Base-by-base conservation (phyloP, 2,113 vertebrate genomes). In the Boleophthalmus pectinirostris region DNA sequence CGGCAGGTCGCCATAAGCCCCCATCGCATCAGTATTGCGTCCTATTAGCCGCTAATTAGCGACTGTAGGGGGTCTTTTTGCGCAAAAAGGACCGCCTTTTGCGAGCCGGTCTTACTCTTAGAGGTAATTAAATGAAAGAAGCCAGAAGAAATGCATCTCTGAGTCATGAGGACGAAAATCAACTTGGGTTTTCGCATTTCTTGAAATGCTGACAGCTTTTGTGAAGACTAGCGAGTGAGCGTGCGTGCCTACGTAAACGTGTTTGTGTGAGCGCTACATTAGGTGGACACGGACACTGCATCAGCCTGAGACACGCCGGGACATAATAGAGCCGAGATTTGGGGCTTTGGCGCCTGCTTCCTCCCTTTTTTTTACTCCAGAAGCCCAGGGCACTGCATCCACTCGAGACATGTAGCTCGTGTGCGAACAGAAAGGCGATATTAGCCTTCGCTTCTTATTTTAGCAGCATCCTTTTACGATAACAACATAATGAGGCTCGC, bases 201-300 rank as follows among this genome's bases (percentile, higher is more conserved):
- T 64, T 64, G 33, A 20, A 38, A 64, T 14, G 18, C 61, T 85
- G 81, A 81, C 70, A 82, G 60, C 54, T 80, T 80, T 79, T 73
- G 65, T 61, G 68, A 78, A 38, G 66, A 85, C 29, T 29, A 71
- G 60, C 46, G 35, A 54, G 68, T 20, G 61, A 15, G 69, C 24
- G 53, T 60, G 68, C 14, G n/a, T 23, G 72, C 16, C 47, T n/a
- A 58, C 20, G 64, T 51, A 66, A 21, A 69, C 43, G 33, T 51
- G 71, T 51, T 68, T 46, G 77, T 69, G 80, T 58, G 77, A 45
- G 82, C 75, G 81, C 81, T 86, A 74, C 76, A 83, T 85, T 77
- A 90, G 86, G 89, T 91, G 88, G 88, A 88, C 85, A 87, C 87
- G 72, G 90, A 90, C 89, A 88, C 90, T 89, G 90, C 92, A 92